Conservation (phyloP, 2,888 invertebrate species). For the Latrodectus elegans region DNA sequence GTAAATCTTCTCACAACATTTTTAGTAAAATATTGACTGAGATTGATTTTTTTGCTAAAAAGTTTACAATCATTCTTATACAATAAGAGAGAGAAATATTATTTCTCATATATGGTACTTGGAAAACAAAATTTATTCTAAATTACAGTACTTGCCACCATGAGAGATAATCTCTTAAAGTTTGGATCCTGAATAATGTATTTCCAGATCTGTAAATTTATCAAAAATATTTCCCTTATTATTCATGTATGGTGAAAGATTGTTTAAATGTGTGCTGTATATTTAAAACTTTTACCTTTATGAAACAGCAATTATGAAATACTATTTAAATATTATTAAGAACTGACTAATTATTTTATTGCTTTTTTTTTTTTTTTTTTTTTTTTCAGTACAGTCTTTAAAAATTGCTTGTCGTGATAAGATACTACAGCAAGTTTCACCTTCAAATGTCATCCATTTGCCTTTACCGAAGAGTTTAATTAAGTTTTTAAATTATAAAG, state of each 20-base stretch:
- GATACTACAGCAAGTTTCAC: constrained; percentile 86
- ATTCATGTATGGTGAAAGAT: neutral
- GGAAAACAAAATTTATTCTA: too few relatives aligned
- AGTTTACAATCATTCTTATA: too few relatives aligned
- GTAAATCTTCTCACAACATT: too few relatives aligned
- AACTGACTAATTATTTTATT: neutral
- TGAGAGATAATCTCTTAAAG: too few relatives aligned
- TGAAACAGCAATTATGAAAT: neutral
- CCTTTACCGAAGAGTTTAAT: constrained; percentile 91
- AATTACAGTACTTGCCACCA: too few relatives aligned
- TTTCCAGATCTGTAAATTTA: too few relatives aligned
- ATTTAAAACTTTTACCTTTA: neutral
- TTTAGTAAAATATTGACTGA: too few relatives aligned
- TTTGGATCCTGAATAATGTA: too few relatives aligned
- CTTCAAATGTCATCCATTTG: constrained; percentile 84
- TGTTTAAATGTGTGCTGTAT: neutral
- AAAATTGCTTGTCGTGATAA: constrained; percentile 92
- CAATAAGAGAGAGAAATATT: too few relatives aligned
- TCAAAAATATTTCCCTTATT: neutral
- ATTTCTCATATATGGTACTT: too few relatives aligned
- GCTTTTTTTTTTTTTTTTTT: too few relatives aligned
- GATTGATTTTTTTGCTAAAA: too few relatives aligned
- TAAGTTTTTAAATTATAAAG: constrained; percentile 83
- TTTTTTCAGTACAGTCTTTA: constrained; percentile 85
- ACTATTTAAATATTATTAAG: neutral